Conservation (phyloP, 2,113 vertebrate species). For the Muntiacus reevesi region DNA sequence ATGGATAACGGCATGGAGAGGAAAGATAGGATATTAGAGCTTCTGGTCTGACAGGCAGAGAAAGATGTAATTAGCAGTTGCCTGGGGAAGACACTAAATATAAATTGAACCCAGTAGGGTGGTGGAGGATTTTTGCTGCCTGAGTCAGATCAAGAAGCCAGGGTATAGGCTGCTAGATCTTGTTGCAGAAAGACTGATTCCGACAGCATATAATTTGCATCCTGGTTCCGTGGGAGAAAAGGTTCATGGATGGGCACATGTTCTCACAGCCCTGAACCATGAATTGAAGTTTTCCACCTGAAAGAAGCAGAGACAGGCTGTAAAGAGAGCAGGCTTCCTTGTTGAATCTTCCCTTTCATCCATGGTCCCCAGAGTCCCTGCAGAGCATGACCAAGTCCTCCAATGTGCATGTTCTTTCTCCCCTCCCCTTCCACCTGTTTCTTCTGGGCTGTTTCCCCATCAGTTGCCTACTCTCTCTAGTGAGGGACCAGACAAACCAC, state of each 20-base stretch:
- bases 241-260: conserved; percentile 73
- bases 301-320: neutral
- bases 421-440: neutral
- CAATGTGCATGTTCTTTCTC: neutral
- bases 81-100: neutral
- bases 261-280: conserved; percentile 73
- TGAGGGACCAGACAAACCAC: neutral
- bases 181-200: conserved; percentile 65
- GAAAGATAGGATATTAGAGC: neutral
- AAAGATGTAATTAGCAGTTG: neutral
- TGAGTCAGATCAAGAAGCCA: neutral
- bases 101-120: neutral
- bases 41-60: conserved; percentile 25
- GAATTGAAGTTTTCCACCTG: conserved; percentile 70
- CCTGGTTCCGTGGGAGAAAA: conserved; percentile 65
- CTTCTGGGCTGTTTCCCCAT: neutral
- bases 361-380: neutral
- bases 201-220: conserved; percentile 68
- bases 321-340: neutral
- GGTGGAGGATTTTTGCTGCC: neutral
- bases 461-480: neutral
- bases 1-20: neutral
- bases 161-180: conserved; percentile 5
- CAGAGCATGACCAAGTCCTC: neutral
- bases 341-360: neutral